Base-by-base conservation (phyloP, 2,888 invertebrate genomes). In the Neria commutata region DNA sequence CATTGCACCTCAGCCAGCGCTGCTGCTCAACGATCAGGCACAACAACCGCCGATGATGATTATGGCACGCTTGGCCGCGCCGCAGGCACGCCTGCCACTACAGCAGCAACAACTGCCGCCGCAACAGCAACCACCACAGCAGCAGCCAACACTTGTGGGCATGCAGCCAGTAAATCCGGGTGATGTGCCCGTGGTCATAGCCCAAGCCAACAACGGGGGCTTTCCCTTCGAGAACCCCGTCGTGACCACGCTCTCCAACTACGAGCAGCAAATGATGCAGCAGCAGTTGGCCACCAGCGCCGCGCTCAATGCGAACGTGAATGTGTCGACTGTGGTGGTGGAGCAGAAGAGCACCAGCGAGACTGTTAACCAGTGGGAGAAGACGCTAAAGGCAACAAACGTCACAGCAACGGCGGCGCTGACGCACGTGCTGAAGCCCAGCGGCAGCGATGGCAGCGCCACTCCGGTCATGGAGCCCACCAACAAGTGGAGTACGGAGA, bases 401-500 rank as follows among this genome's bases (percentile, higher is more conserved):
- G 64, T 65, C 11, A 64, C 66, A 34, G 65, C 76, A 51, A 76
- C 76, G 21, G 74, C 67, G 19, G 73, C 68, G 2, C 62, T 73
- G 8, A 72, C 70, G 26, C 73, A 66, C 62, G 73, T 70, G 45
- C 65, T 73, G 1, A 73, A 73, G 55, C 68, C 71, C 1, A 63
- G 61, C 23, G 1, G 62, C 67, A 54, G 61, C 58, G 47, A 34
- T 66, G 40, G 58, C 21, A 61, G 60, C 37, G 59, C 52, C 10
- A 54, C 58, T 23, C 54, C 61, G 26, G 26, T n/a, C 21, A 40
- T 61, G 3, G 64, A 68, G 24, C n/a, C n/a, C n/a, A 68, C 68
- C n/a, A 78, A 73, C 60, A 79, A 80, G 42, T 80, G 79, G 79
- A 79, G 74, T 63, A 74, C 70, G 37, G 79, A 80, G 54, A 73